Conservation (phyloP, 2,113 vertebrate species). For the Danio rerio region GRCz12tu NC_133193.1:22607001-22607500, state of each 20-base stretch:
- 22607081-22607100: background rate
- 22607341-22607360: background rate
- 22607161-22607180: background rate
- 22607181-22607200: background rate
- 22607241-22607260: background rate
- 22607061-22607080: background rate
- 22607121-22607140: background rate
- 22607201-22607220: background rate
- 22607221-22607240: background rate
- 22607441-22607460: no score
- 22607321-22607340: background rate
- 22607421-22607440: background rate
- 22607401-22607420: background rate
- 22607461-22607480: no score
- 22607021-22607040: background rate
- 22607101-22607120: background rate
- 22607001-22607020: background rate
- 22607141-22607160: background rate
- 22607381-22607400: background rate
- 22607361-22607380: background rate
- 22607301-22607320: background rate
- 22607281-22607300: background rate
- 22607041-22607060: slow-evolving; percentile 4
- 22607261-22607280: background rate
- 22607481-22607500: no score